phyloP scores from a whole-genome alignment of 2,797 vertebrate species.

The Cossypha niveicapilla region DNA sequence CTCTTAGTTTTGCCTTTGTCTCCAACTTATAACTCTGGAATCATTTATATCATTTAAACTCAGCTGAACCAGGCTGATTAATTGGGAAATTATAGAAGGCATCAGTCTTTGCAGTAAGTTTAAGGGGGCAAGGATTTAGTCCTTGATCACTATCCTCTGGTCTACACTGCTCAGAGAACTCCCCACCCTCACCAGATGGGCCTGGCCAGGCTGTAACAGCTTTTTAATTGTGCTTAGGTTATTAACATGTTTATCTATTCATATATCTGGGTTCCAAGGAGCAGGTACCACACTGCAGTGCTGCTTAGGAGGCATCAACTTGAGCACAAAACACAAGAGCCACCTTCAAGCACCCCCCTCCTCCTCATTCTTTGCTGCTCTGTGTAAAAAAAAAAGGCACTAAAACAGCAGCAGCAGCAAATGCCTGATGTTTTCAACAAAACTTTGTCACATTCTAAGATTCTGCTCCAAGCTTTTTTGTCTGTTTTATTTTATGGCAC shows the following conservation, averaged over 20 bases:
- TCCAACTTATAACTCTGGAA: background rate
- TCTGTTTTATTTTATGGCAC: conserved; percentile 32
- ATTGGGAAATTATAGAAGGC: background rate
- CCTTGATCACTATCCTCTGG: rapidly evolving
- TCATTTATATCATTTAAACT: background rate
- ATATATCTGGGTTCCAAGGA: background rate
- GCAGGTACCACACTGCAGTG: background rate
- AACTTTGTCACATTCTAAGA: background rate
- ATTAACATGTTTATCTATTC: background rate
- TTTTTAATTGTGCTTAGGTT: background rate
- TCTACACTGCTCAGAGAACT: rapidly evolving
- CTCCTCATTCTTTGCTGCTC: background rate
- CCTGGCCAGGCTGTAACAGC: background rate
- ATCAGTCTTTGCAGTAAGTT: too few relatives aligned
- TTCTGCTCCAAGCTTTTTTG: background rate
- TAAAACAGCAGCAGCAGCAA: background rate
- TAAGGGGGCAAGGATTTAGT: background rate
- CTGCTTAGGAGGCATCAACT: background rate
- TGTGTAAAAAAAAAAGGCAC: background rate
- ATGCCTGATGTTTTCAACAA: background rate
- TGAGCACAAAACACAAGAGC: background rate
- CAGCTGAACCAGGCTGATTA: background rate
- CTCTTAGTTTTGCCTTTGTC: background rate
- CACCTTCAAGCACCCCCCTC: background rate
- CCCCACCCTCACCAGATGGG: background rate